These are phyloP conservation scores for Temnothorax longispinosus DNA, from an alignment of 1,140 invertebrate species.

Conservation along the genomic window DNA sequence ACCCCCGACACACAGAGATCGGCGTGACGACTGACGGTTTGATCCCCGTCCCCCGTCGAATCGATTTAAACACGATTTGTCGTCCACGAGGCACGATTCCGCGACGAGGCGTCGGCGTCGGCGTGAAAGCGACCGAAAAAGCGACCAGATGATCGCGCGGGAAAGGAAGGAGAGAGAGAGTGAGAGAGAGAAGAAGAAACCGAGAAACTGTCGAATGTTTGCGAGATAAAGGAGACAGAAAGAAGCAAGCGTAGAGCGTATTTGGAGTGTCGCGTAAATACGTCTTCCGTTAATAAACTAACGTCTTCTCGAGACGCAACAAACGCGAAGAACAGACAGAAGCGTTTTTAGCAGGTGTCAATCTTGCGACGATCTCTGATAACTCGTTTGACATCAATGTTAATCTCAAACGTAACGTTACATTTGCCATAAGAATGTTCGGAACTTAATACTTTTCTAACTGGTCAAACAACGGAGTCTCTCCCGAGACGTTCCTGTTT, in stretches of 20 bases:
- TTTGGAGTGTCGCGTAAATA: background rate
- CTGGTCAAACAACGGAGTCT: background rate
- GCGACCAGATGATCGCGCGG: too few relatives aligned
- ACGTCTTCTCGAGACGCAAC: background rate
- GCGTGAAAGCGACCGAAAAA: background rate
- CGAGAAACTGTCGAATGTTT: background rate
- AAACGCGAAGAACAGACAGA: background rate
- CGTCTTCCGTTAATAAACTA: background rate
- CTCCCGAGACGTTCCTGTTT: background rate
- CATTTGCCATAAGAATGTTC: background rate
- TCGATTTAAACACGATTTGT: slow-evolving; percentile 11
- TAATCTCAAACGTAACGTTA: background rate
- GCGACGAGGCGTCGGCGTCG: background rate
- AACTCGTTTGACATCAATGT: background rate
- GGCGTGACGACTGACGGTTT: slow-evolving; percentile 15
- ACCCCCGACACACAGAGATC: background rate
- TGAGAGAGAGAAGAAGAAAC: too few relatives aligned
- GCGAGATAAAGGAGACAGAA: background rate
- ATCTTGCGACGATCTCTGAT: background rate
- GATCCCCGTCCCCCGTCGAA: background rate
- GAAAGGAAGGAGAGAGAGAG: background rate
- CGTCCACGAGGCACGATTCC: background rate
- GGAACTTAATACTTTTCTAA: background rate
- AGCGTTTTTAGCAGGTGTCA: background rate
- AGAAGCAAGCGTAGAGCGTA: background rate